phyloP scores from a whole-genome alignment of 1,140 invertebrate species.

The Pogonus chalceus region DNA sequence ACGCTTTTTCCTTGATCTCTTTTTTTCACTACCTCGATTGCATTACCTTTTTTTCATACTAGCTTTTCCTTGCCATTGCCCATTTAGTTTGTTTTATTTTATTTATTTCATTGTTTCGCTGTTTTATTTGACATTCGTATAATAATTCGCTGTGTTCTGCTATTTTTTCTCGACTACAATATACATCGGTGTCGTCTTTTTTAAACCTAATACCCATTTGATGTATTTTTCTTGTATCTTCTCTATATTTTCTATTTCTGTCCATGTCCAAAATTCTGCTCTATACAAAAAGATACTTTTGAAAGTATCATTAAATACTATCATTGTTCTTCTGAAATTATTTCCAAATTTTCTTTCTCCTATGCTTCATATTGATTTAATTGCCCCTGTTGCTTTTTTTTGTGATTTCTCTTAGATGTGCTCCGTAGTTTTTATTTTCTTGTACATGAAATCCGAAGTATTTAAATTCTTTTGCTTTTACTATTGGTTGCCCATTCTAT shows the following conservation, averaged over 20 bases:
- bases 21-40: no score
- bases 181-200: no score
- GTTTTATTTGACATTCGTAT: neutral
- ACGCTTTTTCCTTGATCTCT: no score
- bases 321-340: constrained; percentile 7
- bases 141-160: no score
- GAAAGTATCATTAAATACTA: constrained; percentile 7
- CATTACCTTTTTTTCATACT: no score
- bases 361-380: neutral
- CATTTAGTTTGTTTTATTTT: neutral
- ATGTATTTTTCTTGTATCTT: no score
- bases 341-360: constrained; percentile 8
- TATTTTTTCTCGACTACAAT: no score
- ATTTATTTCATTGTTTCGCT: neutral
- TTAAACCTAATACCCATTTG: no score
- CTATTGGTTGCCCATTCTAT: neutral
- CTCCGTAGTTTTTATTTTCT: neutral
- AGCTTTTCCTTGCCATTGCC: no score
- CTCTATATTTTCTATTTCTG: no score
- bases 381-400: neutral
- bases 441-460: neutral
- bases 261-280: no score
- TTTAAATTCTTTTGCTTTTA: neutral
- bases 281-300: neutral
- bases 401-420: neutral